These are phyloP conservation scores for Phenganax subtilis DNA, from an alignment of 92 coral and sea anemone species.

Conservation along the genomic window DNA sequence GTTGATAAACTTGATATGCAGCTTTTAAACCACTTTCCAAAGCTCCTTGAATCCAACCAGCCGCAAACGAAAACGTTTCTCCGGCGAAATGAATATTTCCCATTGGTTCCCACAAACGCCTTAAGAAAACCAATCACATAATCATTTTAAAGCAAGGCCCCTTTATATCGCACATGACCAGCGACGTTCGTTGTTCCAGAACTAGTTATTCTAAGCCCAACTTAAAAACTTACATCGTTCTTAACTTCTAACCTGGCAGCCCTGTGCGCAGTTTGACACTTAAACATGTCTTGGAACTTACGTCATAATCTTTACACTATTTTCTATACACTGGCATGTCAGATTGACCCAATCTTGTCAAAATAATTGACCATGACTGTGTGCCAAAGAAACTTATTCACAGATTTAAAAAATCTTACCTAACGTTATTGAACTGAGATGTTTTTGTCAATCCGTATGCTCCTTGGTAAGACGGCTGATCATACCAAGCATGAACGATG, in stretches of 20 bases:
- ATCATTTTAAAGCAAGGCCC: not conserved
- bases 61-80: slow-evolving; percentile 37
- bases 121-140: not conserved
- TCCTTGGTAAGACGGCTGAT: slow-evolving; percentile 47
- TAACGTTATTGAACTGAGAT: slow-evolving; percentile 44
- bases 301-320: too few species aligned
- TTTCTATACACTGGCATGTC: too few species aligned
- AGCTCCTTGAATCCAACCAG: slow-evolving; percentile 52
- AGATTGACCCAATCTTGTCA: not conserved
- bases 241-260: too few species aligned
- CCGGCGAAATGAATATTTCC: slow-evolving; percentile 38
- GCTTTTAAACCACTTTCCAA: slow-evolving; percentile 43
- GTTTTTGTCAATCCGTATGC: slow-evolving; percentile 42
- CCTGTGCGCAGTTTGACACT: too few species aligned
- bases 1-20: slow-evolving; percentile 41
- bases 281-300: too few species aligned
- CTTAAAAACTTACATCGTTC: too few species aligned
- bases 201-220: too few species aligned
- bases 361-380: not conserved
- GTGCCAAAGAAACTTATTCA: not conserved
- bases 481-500: slow-evolving; percentile 50
- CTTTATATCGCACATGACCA: not conserved
- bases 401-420: not conserved
- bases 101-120: slow-evolving; percentile 31
- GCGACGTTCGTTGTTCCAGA: not conserved